phyloP scores from a whole-genome alignment of 2,888 invertebrate genomes.

The Idaea aversata region DNA sequence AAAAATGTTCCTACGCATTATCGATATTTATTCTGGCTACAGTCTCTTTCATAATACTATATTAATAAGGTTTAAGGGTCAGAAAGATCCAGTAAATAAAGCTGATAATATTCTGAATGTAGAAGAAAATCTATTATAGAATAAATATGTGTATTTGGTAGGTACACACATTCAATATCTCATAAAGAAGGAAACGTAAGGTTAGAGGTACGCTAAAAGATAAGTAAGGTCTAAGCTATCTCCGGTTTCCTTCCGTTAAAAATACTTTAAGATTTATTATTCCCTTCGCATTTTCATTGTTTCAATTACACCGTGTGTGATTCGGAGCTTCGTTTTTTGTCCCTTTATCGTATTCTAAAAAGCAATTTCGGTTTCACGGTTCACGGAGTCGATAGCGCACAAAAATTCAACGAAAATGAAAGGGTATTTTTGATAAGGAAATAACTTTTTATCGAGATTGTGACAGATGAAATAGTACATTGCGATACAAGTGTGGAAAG shows the following conservation, averaged over 20 bases:
- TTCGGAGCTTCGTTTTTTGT: conserved; percentile 20
- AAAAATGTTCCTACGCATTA: neutral
- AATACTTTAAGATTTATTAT: conserved; percentile 20
- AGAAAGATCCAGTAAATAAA: conserved; percentile 11
- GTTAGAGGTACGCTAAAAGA: neutral
- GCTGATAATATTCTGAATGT: neutral
- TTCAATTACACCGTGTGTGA: conserved; percentile 33
- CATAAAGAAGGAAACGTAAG: neutral
- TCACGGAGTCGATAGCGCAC: conserved; percentile 39
- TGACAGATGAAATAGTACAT: conserved; percentile 13
- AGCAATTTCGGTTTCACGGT: conserved; percentile 50
- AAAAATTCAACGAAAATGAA: conserved; percentile 47
- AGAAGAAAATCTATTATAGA: neutral
- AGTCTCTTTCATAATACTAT: neutral
- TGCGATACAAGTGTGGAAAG: too few relatives aligned
- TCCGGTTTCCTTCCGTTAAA: conserved; percentile 2
- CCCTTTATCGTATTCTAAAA: conserved; percentile 38
- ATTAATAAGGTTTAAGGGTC: conserved; percentile 12
- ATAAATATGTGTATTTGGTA: neutral
- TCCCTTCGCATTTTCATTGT: conserved; percentile 28
- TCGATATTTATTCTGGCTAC: neutral
- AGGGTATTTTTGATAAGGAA: conserved; percentile 44
- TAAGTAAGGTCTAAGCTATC: neutral
- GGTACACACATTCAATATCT: neutral
- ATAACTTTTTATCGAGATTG: conserved; percentile 30